Conservation (phyloP, 2,888 invertebrate species). For the Punctoribates punctum region DNA sequence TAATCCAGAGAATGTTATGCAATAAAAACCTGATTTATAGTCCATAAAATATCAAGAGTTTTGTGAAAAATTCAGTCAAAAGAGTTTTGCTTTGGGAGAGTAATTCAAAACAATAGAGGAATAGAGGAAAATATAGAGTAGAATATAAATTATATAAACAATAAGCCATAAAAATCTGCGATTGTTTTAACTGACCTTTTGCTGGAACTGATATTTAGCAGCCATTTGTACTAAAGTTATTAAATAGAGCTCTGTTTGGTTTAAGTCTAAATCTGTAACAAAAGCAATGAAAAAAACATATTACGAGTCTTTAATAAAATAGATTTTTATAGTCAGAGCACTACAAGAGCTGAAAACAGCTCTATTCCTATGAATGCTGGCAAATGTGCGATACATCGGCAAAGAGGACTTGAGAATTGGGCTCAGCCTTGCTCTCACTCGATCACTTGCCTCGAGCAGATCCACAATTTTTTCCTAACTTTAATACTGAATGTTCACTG, state of each 20-base stretch:
- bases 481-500: constrained; percentile 35
- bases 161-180: constrained; percentile 3
- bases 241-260: constrained; percentile 15
- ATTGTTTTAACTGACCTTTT: constrained; percentile 30
- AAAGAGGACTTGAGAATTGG: too few relatives aligned
- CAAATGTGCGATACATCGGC: constrained; percentile 13
- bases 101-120: neutral
- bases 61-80: neutral
- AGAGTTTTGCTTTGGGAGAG: neutral
- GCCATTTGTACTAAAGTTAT: constrained; percentile 24
- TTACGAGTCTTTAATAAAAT: constrained; percentile 30
- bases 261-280: constrained; percentile 11
- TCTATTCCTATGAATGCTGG: neutral
- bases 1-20: constrained; percentile 1
- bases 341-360: neutral
- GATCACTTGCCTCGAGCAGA: constrained; percentile 10
- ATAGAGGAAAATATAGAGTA: neutral
- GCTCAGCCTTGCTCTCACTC: neutral
- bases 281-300: constrained; percentile 27
- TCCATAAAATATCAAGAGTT: neutral
- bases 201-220: constrained; percentile 21
- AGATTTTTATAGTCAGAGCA: constrained; percentile 14
- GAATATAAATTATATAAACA: constrained; percentile 7
- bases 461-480: constrained; percentile 29
- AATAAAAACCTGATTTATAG: constrained; percentile 26